Conservation (phyloP, 2,888 invertebrate genomes). For the Cantharis rufa region DNA sequence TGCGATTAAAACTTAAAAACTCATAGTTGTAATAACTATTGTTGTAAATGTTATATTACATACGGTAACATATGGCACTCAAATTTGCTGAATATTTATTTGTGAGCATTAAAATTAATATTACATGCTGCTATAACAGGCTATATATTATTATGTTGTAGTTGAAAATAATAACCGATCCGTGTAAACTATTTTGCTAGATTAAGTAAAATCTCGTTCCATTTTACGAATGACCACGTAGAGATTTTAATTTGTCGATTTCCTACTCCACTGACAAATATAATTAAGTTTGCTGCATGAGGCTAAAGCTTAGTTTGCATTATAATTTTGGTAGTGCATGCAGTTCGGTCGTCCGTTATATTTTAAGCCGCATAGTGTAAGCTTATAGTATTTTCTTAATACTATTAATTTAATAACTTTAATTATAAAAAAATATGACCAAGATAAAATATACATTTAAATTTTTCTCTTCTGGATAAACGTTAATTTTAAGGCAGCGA, state of each 20-base stretch:
- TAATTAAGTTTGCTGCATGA: conserved; percentile 40
- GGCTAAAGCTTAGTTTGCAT: conserved; percentile 36
- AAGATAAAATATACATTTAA: not conserved
- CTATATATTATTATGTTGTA: not conserved
- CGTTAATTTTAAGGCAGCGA: no score
- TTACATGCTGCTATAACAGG: conserved; percentile 4
- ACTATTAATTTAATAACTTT: conserved; percentile 29
- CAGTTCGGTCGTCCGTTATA: conserved; percentile 27
- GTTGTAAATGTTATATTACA: not conserved
- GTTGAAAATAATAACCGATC: conserved; percentile 14
- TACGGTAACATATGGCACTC: not conserved
- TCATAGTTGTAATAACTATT: not conserved
- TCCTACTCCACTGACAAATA: conserved; percentile 34
- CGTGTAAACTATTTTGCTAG: conserved; percentile 20
- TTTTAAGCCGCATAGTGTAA: conserved; percentile 27
- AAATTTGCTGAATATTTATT: not conserved
- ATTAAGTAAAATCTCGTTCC: conserved; percentile 22
- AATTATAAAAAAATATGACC: not conserved
- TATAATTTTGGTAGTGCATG: conserved; percentile 33
- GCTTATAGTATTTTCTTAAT: conserved; percentile 22
- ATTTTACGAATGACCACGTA: conserved; percentile 26
- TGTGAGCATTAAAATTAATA: not conserved
- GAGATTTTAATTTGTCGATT: conserved; percentile 33
- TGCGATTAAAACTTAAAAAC: not conserved
- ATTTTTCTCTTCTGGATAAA: no score